phyloP scores from a whole-genome alignment of 1,140 invertebrate species.

The Drosophila burlai region DNA sequence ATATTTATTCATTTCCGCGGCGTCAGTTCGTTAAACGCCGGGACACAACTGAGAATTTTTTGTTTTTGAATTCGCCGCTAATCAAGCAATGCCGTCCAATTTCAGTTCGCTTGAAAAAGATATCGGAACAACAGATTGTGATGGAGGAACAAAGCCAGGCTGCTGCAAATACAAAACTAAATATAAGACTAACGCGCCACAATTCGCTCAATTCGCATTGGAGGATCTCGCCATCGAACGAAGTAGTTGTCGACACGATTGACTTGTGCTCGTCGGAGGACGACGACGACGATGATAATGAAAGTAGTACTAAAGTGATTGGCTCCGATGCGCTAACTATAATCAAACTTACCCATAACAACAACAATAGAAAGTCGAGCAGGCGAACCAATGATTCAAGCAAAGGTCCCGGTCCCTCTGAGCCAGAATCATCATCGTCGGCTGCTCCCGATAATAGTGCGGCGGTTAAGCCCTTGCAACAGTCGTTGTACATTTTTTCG shows the following conservation, averaged over 20 bases:
- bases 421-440: conserved; percentile 24
- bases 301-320: conserved; percentile 26
- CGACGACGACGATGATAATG: conserved; percentile 86
- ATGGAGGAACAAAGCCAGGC: conserved; percentile 80
- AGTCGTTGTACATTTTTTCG: conserved; percentile 81
- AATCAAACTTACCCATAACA: conserved; percentile 53
- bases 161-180: conserved; percentile 66
- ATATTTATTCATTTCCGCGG: conserved; percentile 86
- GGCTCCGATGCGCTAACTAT: conserved; percentile 40
- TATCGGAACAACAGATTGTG: conserved; percentile 79
- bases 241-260: conserved; percentile 85
- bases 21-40: conserved; percentile 75
- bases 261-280: conserved; percentile 87
- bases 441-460: conserved; percentile 38
- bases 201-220: conserved; percentile 75
- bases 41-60: conserved; percentile 69
- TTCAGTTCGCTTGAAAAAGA: conserved; percentile 85
- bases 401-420: conserved; percentile 21
- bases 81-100: conserved; percentile 85
- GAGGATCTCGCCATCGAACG: conserved; percentile 76
- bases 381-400: conserved; percentile 16
- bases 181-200: conserved; percentile 81
- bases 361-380: conserved; percentile 16
- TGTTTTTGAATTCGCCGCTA: conserved; percentile 77
- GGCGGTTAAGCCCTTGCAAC: conserved; percentile 68